Conservation (phyloP, 2,113 vertebrate species). For the Crotalus horridus region DNA sequence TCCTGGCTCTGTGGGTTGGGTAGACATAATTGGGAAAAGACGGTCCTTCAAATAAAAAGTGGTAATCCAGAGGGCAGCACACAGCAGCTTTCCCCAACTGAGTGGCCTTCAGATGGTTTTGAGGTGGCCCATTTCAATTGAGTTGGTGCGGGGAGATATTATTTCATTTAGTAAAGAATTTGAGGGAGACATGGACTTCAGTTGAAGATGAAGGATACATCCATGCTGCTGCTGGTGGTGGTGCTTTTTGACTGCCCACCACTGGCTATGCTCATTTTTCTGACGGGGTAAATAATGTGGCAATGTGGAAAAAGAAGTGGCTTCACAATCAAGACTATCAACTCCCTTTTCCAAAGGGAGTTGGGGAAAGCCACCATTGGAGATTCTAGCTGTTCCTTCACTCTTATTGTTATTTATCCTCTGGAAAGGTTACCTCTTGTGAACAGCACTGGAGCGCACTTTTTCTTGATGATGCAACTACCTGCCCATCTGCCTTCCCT, state of each 20-base stretch:
- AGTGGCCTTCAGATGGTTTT: no score
- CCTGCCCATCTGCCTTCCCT: constrained; percentile 25
- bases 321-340: background rate
- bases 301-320: background rate
- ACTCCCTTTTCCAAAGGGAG: background rate
- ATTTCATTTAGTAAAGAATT: background rate
- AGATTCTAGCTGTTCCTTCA: no score
- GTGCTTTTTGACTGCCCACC: background rate
- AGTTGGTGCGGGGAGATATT: no score
- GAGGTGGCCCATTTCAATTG: no score
- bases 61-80: background rate
- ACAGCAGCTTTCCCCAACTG: background rate
- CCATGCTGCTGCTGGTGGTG: background rate
- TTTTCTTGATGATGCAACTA: constrained; percentile 32
- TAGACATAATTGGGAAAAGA: no score
- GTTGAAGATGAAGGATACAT: background rate
- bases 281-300: background rate
- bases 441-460: constrained; percentile 30
- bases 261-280: background rate
- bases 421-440: constrained; percentile 63
- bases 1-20: no score
- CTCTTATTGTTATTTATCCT: no score
- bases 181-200: background rate
- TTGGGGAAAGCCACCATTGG: background rate
- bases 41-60: background rate